These are phyloP conservation scores for Coregonus ussuriensis DNA, from an alignment of 2,797 vertebrate genomes.

Conservation along the genomic window DNA sequence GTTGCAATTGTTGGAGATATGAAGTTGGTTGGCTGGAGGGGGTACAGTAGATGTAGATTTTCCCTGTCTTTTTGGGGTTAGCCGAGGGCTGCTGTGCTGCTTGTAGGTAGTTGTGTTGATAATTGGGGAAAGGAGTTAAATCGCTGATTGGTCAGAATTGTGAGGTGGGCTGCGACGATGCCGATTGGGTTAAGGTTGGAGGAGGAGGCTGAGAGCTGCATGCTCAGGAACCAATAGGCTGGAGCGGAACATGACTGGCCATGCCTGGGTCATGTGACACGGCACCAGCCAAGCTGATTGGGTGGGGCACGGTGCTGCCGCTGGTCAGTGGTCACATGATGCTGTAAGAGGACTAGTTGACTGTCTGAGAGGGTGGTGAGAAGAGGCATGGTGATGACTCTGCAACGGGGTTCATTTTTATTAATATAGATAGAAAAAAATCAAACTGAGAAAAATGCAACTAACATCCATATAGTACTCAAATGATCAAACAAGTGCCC, in stretches of 20 bases:
- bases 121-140: constrained; percentile 86
- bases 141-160: constrained; percentile 95
- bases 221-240: constrained; percentile 98
- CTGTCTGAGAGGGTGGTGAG: constrained; percentile 95
- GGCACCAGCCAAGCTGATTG: constrained; percentile 97
- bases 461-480: constrained; percentile 68
- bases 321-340: constrained; percentile 99
- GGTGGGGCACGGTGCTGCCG: constrained; percentile 84
- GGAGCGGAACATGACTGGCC: constrained; percentile 96
- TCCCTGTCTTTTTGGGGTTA: constrained; percentile 92
- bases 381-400: constrained; percentile 99
- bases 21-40: constrained; percentile 94
- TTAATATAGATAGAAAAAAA: constrained; percentile 81
- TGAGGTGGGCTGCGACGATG: constrained; percentile 87
- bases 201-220: constrained; percentile 85
- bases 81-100: constrained; percentile 98
- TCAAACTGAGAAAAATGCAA: constrained; percentile 81
- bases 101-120: constrained; percentile 95
- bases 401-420: constrained; percentile 99
- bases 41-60: constrained; percentile 88
- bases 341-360: constrained; percentile 99
- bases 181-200: constrained; percentile 97
- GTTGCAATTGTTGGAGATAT: constrained; percentile 91
- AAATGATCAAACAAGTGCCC: constrained; percentile 55
- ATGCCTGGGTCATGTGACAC: constrained; percentile 98